A percentile compares a stretch with the other conserved stretches of the same genome.
These are phyloP conservation scores for Onthophagus taurus DNA, from an alignment of 1,140 invertebrate genomes.

Conservation along the genomic window DNA sequence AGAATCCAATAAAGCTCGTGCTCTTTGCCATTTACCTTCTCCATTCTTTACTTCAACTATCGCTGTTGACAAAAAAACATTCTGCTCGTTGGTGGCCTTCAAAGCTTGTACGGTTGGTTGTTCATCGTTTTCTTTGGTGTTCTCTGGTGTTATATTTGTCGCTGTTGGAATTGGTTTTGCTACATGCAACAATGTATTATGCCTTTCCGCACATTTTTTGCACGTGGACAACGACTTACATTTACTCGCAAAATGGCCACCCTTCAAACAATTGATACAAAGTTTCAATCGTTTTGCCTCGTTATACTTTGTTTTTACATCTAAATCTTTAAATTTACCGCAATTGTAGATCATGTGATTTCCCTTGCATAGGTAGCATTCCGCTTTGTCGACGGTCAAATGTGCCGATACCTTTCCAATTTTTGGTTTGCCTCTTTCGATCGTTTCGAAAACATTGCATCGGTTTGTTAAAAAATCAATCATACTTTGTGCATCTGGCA, in stretches of 20 bases:
- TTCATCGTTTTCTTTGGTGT: background rate
- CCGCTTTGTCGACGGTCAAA: background rate
- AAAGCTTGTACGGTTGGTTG: background rate
- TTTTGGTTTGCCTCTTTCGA: background rate
- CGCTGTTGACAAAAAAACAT: background rate
- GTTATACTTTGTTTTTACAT: too few relatives aligned
- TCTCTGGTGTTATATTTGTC: conserved; percentile 16
- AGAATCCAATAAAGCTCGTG: background rate
- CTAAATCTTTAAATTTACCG: too few relatives aligned
- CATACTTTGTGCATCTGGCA: background rate
- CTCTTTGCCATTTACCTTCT: background rate
- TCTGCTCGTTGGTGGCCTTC: background rate
- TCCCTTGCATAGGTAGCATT: background rate
- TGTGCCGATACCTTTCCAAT: background rate
- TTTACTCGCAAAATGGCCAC: too few relatives aligned
- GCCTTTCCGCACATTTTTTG: too few relatives aligned
- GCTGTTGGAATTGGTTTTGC: background rate
- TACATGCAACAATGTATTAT: background rate
- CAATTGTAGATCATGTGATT: background rate
- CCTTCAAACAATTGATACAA: too few relatives aligned
- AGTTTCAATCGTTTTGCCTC: too few relatives aligned
- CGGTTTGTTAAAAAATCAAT: background rate
- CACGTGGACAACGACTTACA: too few relatives aligned
- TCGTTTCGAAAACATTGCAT: conserved; percentile 6
- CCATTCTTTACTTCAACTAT: background rate